Evolutionary conservation across 2,888 invertebrate genomes (phyloP).

Genomic region (Cryptophagus acutangulus): DNA sequence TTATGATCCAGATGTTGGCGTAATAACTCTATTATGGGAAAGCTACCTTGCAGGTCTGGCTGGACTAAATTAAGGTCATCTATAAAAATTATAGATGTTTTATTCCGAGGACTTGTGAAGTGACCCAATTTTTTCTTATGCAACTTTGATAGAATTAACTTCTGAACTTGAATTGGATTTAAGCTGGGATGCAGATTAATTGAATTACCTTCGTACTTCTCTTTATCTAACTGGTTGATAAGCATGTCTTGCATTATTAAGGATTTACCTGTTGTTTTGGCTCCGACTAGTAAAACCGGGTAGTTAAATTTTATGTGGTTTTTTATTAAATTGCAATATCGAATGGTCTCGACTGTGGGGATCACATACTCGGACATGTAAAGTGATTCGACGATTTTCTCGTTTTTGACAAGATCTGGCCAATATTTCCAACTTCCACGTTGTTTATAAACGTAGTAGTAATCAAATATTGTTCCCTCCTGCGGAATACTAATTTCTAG

Average conservation of each 20-base stretch:
- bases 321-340: conserved; percentile 52
- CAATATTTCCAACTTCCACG: conserved; percentile 57
- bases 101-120: conserved; percentile 52
- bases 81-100: conserved; percentile 58
- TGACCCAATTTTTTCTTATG: conserved; percentile 51
- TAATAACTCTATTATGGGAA: conserved; percentile 57
- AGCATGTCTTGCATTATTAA: conserved; percentile 51
- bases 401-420: conserved; percentile 52
- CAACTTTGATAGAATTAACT: conserved; percentile 49
- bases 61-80: conserved; percentile 63
- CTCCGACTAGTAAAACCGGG: conserved; percentile 59
- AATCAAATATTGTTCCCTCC: conserved; percentile 55
- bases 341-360: conserved; percentile 56
- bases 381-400: conserved; percentile 46
- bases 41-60: conserved; percentile 49
- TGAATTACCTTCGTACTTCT: conserved; percentile 51
- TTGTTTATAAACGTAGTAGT: conserved; percentile 56
- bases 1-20: conserved; percentile 60
- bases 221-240: conserved; percentile 48
- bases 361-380: conserved; percentile 47
- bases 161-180: conserved; percentile 50
- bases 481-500: conserved; percentile 56
- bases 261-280: conserved; percentile 61
- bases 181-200: conserved; percentile 55
- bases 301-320: conserved; percentile 57